phyloP scores from a whole-genome alignment of 92 coral and sea anemone species.

The Micromussa lordhowensis region DNA sequence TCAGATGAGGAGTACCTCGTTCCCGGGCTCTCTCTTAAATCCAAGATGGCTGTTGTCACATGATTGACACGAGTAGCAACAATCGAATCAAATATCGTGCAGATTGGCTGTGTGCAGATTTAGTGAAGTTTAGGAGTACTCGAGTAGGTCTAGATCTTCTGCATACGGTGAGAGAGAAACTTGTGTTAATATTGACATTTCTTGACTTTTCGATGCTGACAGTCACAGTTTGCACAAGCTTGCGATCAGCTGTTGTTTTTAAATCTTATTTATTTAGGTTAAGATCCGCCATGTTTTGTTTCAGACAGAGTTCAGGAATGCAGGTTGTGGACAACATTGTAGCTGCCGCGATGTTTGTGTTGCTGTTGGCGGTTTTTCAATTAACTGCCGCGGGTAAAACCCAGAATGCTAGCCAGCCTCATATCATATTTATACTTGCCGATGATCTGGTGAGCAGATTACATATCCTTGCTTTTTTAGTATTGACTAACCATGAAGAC shows the following conservation, averaged over 20 bases:
- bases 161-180: background rate
- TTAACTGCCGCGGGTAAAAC: background rate
- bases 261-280: too few species aligned
- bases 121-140: background rate
- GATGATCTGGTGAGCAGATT: slow-evolving; percentile 81
- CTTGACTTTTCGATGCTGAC: background rate
- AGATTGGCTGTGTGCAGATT: background rate
- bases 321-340: background rate
- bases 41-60: too few species aligned
- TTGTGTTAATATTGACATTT: background rate
- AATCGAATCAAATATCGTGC: too few species aligned
- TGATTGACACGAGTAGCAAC: too few species aligned
- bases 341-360: background rate
- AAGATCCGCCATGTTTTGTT: background rate
- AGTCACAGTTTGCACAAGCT: too few species aligned
- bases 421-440: slow-evolving; percentile 75
- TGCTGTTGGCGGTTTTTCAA: background rate
- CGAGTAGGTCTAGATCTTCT: background rate
- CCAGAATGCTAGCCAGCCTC: slow-evolving; percentile 52
- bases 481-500: too few species aligned
- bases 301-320: background rate
- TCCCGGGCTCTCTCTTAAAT: too few species aligned
- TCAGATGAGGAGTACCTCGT: too few species aligned
- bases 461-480: too few species aligned
- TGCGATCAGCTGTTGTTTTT: too few species aligned